phyloP scores from a whole-genome alignment of 2,113 vertebrate species.

The Coregonus clupeaformis region DNA sequence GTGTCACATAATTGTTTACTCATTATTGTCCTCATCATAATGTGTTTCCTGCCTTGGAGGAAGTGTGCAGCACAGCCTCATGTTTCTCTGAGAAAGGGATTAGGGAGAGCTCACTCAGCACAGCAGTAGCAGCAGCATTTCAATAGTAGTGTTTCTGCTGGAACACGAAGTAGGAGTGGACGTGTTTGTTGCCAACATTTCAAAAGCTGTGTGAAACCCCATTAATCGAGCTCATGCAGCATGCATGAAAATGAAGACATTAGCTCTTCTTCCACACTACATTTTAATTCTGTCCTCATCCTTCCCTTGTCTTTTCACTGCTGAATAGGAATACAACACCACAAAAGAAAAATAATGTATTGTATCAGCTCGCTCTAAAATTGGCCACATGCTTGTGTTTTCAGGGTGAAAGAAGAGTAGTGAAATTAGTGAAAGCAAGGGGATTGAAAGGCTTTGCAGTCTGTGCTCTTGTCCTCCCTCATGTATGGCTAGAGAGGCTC shows the following conservation, averaged over 20 bases:
- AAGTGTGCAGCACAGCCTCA: conserved; percentile 3
- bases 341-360: conserved; percentile 35
- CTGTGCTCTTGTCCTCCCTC: not conserved
- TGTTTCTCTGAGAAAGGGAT: conserved; percentile 17
- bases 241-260: conserved; percentile 28
- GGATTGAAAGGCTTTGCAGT: not conserved
- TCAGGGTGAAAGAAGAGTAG: conserved; percentile 17
- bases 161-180: conserved; percentile 9
- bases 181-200: conserved; percentile 11
- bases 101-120: conserved; percentile 3
- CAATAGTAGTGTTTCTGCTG: conserved; percentile 2
- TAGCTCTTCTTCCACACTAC: conserved; percentile 25
- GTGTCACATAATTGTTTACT: not conserved
- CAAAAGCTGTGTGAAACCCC: conserved; percentile 23
- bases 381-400: conserved; percentile 30
- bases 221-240: conserved; percentile 27
- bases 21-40: not conserved
- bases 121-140: not conserved
- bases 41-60: conserved; percentile 17
- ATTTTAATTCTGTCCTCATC: conserved; percentile 28
- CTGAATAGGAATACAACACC: conserved; percentile 17
- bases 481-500: conserved; percentile 43
- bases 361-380: conserved; percentile 18
- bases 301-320: not conserved
- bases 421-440: conserved; percentile 44